These are phyloP conservation scores for Zeugodacus cucurbitae DNA, from an alignment of 1,140 invertebrate genomes.

Conservation along the genomic window DNA sequence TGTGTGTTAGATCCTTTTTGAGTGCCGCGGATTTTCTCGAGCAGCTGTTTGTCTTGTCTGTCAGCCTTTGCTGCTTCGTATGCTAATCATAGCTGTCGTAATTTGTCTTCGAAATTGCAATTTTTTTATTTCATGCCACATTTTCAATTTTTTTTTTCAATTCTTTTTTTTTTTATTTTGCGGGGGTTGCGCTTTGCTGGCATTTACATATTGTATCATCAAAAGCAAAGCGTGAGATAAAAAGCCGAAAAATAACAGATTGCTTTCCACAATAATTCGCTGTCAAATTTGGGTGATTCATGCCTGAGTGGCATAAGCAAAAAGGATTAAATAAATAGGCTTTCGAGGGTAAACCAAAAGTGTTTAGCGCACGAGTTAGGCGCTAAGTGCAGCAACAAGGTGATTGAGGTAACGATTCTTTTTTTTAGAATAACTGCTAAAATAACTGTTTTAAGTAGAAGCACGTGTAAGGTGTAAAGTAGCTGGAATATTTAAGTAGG, in stretches of 20 bases:
- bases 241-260: background rate
- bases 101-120: background rate
- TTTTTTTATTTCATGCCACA: background rate
- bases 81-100: constrained; percentile 18
- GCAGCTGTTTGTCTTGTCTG: background rate
- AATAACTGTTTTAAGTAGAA: background rate
- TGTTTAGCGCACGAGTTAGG: background rate
- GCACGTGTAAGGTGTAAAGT: background rate
- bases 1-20: background rate
- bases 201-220: background rate
- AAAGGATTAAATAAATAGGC: constrained; percentile 15
- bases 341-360: background rate
- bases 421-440: background rate
- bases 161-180: background rate
- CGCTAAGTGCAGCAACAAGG: background rate
- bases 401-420: background rate
- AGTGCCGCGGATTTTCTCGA: background rate
- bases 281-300: background rate
- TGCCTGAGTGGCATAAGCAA: background rate
- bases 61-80: background rate
- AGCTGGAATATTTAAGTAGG: too few species aligned
- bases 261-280: background rate
- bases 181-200: background rate
- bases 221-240: background rate
- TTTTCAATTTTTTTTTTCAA: background rate